These are phyloP conservation scores for Ooceraea biroi DNA, from an alignment of 1,140 invertebrate species.

Conservation along the genomic window DNA sequence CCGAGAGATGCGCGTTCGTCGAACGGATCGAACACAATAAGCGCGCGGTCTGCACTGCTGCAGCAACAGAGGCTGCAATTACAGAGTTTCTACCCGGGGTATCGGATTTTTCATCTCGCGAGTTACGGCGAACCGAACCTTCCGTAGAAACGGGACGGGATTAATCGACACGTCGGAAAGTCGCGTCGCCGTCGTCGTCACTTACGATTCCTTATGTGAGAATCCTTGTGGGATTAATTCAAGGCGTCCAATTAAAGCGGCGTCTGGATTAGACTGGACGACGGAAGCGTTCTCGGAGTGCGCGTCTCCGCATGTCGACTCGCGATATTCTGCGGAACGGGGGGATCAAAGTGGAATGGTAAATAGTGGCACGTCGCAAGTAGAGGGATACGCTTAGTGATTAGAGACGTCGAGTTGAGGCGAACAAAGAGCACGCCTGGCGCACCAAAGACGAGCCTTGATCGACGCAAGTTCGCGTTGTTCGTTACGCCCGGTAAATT, in stretches of 20 bases:
- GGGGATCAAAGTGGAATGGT: slow-evolving; percentile 21
- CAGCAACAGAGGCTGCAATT: slow-evolving; percentile 27
- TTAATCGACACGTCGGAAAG: slow-evolving; percentile 19
- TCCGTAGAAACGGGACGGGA: not conserved
- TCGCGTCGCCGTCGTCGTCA: slow-evolving; percentile 7
- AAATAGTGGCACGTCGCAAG: slow-evolving; percentile 40
- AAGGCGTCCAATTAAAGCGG: slow-evolving; percentile 10
- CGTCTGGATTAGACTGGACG: not conserved
- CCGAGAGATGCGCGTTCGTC: not conserved
- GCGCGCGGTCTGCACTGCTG: not conserved
- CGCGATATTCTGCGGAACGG: not conserved
- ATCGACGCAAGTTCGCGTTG: slow-evolving; percentile 60
- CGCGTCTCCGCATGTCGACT: too few relatives aligned
- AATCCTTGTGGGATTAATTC: slow-evolving; percentile 14
- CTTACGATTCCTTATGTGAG: slow-evolving; percentile 9
- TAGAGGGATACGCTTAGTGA: slow-evolving; percentile 21
- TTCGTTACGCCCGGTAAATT: slow-evolving; percentile 67
- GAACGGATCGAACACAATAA: not conserved
- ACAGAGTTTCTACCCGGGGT: slow-evolving; percentile 5
- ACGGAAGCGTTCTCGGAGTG: not conserved
- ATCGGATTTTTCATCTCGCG: slow-evolving; percentile 34
- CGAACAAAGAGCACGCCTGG: slow-evolving; percentile 62
- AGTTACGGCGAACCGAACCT: slow-evolving; percentile 4
- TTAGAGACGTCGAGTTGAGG: slow-evolving; percentile 46
- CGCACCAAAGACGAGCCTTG: slow-evolving; percentile 39